phyloP scores from a whole-genome alignment of 2,888 invertebrate species.

The Meliscaeva auricollis region DNA sequence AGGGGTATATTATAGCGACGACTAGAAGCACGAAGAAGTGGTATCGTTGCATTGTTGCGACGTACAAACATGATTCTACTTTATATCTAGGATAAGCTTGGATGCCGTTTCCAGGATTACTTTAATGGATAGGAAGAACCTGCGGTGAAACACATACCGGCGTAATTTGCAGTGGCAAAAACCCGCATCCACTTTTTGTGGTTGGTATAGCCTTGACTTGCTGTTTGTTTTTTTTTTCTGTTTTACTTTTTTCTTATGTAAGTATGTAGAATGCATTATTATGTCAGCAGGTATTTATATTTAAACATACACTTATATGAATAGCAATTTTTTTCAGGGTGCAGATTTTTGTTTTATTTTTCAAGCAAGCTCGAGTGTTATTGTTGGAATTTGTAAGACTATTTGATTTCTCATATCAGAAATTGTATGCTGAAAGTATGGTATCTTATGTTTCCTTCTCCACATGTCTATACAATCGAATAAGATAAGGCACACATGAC shows the following conservation, averaged over 20 bases:
- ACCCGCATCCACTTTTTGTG: constrained; percentile 40
- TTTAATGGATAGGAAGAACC: constrained; percentile 46
- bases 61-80: constrained; percentile 15
- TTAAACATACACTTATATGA: no score
- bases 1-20: constrained; percentile 3
- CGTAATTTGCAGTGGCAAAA: constrained; percentile 35
- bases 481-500: no score
- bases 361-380: no score
- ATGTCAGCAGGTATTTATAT: neutral
- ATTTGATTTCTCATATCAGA: no score
- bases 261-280: constrained; percentile 13
- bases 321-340: neutral
- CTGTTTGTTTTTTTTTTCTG: neutral
- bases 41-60: constrained; percentile 20
- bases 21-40: constrained; percentile 4
- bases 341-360: neutral
- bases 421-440: no score
- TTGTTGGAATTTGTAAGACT: no score
- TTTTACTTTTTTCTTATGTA: constrained; percentile 13
- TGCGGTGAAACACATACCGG: constrained; percentile 4
- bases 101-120: constrained; percentile 41
- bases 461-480: no score
- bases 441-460: no score
- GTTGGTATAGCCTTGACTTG: constrained; percentile 49
- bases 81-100: constrained; percentile 37